Base-by-base conservation (phyloP, 2,797 vertebrate species). In the Lacerta viridis region DNA sequence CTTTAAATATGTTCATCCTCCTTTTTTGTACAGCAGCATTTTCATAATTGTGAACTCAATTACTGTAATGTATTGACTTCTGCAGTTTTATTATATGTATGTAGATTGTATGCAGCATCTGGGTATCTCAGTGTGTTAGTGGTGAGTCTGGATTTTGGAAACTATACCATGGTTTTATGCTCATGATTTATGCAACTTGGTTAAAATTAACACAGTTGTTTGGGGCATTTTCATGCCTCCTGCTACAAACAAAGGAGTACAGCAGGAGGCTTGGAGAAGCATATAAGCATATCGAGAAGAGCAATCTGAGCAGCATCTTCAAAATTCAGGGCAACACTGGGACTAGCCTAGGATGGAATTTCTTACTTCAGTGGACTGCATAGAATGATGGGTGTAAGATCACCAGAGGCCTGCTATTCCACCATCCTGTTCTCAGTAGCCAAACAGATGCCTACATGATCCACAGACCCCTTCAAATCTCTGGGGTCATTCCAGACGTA, bases 231-330 rank as follows among this genome's bases (percentile, higher is more conserved):
- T 0, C 0, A 59, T 59, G 50, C 75, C 15, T 83, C 25, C 71
- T 84, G 84, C n/a, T 81, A 79, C 13, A 71, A 17, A 0, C 43
- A 81, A 74, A 84, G 46, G 46, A 50, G 0, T 46, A 4, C 25
- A 72, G 89, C 88, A 84, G 85, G 83, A 71, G 4, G 0, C 91
- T 91, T 80, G 91, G 64, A 86, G 92, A 90, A 36, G 41, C 88
- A 64, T 69, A 55, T 2, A 3, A 29, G 83, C 82, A 87, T 91
- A 79, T 83, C 25, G 69, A 80, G 88, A 61, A 92, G 77, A 75
- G 88, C 76, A 75, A 86, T 72, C 33, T 5, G 7, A 33, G 11
- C 29, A 3, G 15, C 50, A 25, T n/a, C 29, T 84, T 72, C 43
- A 84, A 25, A 72, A 72, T 72, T 33, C 68, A 72, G 10, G 82